Base-by-base conservation (phyloP, 2,888 invertebrate genomes). In the Polydrusus tereticollis region DNA sequence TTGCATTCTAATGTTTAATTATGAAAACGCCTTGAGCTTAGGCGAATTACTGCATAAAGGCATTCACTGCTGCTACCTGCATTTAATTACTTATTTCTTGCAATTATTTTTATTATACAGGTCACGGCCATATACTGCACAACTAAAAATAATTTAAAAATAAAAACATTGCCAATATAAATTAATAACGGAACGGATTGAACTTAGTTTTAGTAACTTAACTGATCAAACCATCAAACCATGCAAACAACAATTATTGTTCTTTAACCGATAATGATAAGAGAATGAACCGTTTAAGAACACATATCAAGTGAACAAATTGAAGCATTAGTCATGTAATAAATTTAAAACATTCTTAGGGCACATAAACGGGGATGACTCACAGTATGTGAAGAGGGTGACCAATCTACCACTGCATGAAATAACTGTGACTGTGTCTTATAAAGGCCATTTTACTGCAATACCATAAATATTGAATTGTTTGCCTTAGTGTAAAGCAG, bases 11-110 rank as follows among this genome's bases (percentile, higher is more conserved):
- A 69, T 69, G 55, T 55, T 16, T 57, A 57, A 57, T 63, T 57
- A 69, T 20, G 16, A 18, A 55, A n/a, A 45, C 55, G 72, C 72
- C 72, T 72, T 72, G 72, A 72, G 62, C 36, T 57, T 14, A 26
- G 59, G 21, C 52, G 36, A 59, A 47, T 43, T 70, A 63, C 58
- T 65, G 43, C 65, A 59, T 57, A 55, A n/a, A 60, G 50, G 64
- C 59, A 66, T 71, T 66, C 71, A 71, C 71, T 50, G 29, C 50
- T 63, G 18, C 36, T 63, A 63, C 50, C 33, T n/a, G 36, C 23
- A 63, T 63, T 47, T 36, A 45, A 47, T 63, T 63, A 45, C 63
- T 63, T 50, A 63, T 16, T 50, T 47, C 47, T 50, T 43, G 14
- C n/a, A 45, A 20, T 33, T 63, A 47, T 47, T 50, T 50, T 50